A percentile compares a stretch with the other conserved stretches of the same genome.
Conservation (phyloP, 2,113 vertebrate genomes). For the Crypturellus undulatus region DNA sequence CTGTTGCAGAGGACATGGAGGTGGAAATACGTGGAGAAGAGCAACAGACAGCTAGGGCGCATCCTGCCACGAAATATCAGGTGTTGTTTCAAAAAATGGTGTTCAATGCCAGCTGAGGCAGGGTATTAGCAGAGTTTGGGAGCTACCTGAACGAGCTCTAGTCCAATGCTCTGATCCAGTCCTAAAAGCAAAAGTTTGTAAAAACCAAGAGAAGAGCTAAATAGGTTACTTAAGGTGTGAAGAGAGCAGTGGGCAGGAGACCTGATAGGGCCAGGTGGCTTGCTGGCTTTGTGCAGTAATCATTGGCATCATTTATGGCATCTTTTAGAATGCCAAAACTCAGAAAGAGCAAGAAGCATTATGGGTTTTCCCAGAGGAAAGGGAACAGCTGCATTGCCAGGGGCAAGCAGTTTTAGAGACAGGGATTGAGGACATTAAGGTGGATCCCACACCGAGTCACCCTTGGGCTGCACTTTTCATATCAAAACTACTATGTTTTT, state of each 20-base stretch:
- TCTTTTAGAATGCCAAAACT: background rate
- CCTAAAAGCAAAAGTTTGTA: background rate
- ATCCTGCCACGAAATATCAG: background rate
- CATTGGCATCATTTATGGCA: background rate
- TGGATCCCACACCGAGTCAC: background rate
- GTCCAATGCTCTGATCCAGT: background rate
- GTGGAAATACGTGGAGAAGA: background rate
- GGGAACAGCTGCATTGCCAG: background rate
- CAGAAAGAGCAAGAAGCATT: background rate
- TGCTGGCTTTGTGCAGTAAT: background rate
- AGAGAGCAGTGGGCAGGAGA: background rate
- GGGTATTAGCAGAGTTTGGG: background rate
- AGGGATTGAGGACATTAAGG: background rate
- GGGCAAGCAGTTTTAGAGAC: background rate
- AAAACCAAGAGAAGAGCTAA: background rate
- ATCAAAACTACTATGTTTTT: conserved; percentile 7
- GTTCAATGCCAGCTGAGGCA: background rate
- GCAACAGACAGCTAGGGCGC: background rate
- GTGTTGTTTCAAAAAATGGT: background rate
- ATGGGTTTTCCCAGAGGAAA: background rate
- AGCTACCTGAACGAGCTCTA: background rate
- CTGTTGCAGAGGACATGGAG: background rate
- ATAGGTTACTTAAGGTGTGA: background rate
- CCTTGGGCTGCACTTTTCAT: background rate
- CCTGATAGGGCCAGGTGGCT: background rate